Evolutionary conservation across 2,888 invertebrate species (phyloP), one percentile per base, ranked within the genome.

Genomic region (Idaea dimidiata): DNA sequence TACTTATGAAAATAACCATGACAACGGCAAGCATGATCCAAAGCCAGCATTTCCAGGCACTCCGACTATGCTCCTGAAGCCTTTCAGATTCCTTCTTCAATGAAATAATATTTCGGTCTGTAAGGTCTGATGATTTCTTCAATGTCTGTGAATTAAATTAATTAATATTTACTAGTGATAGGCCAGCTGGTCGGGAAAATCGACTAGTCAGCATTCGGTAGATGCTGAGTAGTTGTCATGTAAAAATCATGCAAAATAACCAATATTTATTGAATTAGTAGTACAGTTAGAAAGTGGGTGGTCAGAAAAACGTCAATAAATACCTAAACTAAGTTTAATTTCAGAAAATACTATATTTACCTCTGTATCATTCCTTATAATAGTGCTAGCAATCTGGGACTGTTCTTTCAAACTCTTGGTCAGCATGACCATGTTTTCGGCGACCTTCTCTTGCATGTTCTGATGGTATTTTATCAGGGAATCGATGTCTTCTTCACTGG

Each of bases 41-140:
- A 71, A 98, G 95, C 98, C 98, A 98, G 86, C 98, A 99, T 79
- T 97, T 97, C 95, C 97, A 98, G 0, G 97, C 96, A 67, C 96
- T 95, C 69, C 95, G 94, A 18, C 97, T 97, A 87, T 98, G 97
- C 71, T 96, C 96, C 70, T 96, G 95, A 54, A 99, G 90, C 76
- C 96, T 95, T 56, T 95, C 95, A 0, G 97, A 96, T 86, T 98
- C 98, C 55, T 94, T 94, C 79, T 96, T 95, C 64, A 99, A 88
- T 56, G 96, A 96, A 32, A 91, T 88, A 72, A 96, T 93, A 84
- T 98, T 98, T 16, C 94, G 93, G 69, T 98, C 98, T 0, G 98
- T 96, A 69, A 97, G 85, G 66, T 95, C 94, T 6, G 96, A 94
- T 0, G 98, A 97, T 76, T 95, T 96, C 67, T 95, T 94, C 59